A percentile compares a stretch with the other conserved stretches of the same genome.
These are phyloP conservation scores for Periplaneta americana DNA, from an alignment of 1,140 invertebrate species.

Conservation along the genomic window DNA sequence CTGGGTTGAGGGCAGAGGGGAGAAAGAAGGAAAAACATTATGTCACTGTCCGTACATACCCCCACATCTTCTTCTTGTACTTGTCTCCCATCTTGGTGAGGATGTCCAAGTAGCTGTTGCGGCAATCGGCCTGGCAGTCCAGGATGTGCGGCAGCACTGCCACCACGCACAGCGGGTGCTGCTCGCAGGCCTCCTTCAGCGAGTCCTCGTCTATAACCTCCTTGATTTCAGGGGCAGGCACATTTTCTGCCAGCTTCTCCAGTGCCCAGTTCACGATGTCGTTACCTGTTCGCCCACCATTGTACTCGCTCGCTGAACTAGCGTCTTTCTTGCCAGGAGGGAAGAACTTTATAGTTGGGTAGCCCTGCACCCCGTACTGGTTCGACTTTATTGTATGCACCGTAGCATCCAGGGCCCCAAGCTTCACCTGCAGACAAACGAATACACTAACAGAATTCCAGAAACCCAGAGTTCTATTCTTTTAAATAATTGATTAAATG, in stretches of 20 bases:
- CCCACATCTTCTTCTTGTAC: conserved; percentile 95
- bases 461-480: too few species aligned
- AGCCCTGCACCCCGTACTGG: conserved; percentile 80
- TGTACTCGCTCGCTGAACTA: conserved; percentile 68
- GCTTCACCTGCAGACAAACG: conserved; percentile 69
- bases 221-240: conserved; percentile 84
- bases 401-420: conserved; percentile 96
- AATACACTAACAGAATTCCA: too few species aligned
- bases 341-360: conserved; percentile 97
- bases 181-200: conserved; percentile 71
- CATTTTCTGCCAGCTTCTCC: conserved; percentile 79
- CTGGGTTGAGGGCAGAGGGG: too few species aligned
- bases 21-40: too few species aligned
- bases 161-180: conserved; percentile 88
- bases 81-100: conserved; percentile 79
- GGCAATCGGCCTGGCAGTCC: conserved; percentile 92
- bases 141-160: conserved; percentile 94
- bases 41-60: too few species aligned
- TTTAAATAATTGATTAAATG: too few species aligned
- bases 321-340: conserved; percentile 69
- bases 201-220: conserved; percentile 41
- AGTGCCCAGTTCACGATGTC: conserved; percentile 91
- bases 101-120: conserved; percentile 81
- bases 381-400: conserved; percentile 75
- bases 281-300: conserved; percentile 82